Evolutionary conservation across 2,113 vertebrate species (phyloP), one percentile per base, ranked within the genome.

Genomic region (Ctenodactylus gundi): DNA sequence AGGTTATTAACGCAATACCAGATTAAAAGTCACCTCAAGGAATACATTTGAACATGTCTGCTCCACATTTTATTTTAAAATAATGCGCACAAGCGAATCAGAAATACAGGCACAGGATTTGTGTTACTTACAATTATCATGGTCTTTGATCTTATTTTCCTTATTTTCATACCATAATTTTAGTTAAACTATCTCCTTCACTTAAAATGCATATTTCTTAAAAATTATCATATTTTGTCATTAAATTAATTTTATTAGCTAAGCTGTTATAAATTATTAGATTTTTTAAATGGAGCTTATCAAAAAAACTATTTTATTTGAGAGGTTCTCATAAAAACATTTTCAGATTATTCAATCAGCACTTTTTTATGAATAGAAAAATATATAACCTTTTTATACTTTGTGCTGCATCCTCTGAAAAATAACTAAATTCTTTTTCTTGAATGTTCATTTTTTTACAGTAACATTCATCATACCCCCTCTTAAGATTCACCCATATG

Each of bases 401-500:
- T 75, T 49, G 39, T 46, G 84, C 90, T 46, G 1, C 6, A 67
- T 85, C 41, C 36, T 77, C 7, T 64, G 44, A 80, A 76, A 85
- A 87, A 17, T 23, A 81, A 25, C n/a, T 55, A 58, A 41, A 17
- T 18, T 49, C 7, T 46, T 67, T 86, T 67, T 29, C 34, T 68
- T 75, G 10, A 76, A 55, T 57, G 23, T 58, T 2, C 64, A 58
- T 49, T 78, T 93, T n/a, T 44, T 25, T 46, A 91, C 96, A 89
- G 60, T 87, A 88, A 85, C 51, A 64, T 78, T 85, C 75, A 3
- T 39, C 49, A 39, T 89, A 36, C 84, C 55, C 49, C 41, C 31
- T 20, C 68, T 94, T 95, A 94, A 93, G 83, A 68, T 92, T 93
- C 4, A 87, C 31, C 80, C 91, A 94, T 95, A 91, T 94, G 88